Base-by-base conservation (phyloP, 2,888 invertebrate genomes). In the Drosophila kanekoi region DNA sequence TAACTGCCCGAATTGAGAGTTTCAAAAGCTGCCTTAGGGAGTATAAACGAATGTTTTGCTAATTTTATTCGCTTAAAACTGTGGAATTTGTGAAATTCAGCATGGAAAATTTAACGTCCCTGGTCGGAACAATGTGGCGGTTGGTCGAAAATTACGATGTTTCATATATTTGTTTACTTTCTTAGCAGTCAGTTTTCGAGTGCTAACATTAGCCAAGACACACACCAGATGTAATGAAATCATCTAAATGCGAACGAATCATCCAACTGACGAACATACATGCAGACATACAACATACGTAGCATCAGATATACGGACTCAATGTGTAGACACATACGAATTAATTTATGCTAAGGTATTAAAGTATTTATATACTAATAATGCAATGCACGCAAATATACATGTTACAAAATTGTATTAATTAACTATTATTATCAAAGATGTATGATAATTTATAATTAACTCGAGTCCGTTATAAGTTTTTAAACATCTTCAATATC, bases 41-140 rank as follows among this genome's bases (percentile, higher is more conserved):
- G 4, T 11, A 11, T 16, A 4, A n/a, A 9, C 28, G 9, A 9
- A 10, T 1, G 5, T 9, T 16, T 28, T 28, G 28, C 2, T 28
- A 8, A 13, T 8, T 33, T 8, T 23, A 28, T 32, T 16, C 10
- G 0, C n/a, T 3, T 3, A 6, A 14, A 23, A 14, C 38, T 14
- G 37, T 2, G 14, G 23, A 38, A 37, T 11, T 23, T 23, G 20
- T 20, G 0, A 49, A 11, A 2, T 1, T 18, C 6, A 13, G 8
- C 0, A 6, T 16, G 2, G 13, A 2, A n/a, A 1, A 38, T 38
- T n/a, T 16, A 37, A 1, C 41, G 10, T 9, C 38, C 47, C 66
- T 66, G n/a, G 35, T 23, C 13, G 8, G 11, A 16, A 11, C 1
- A 51, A 8, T 61, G 69, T 70, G 69, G 69, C 4, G 63, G 72